These are phyloP conservation scores for Entomobrya multifasciata DNA, from an alignment of 2,888 invertebrate genomes.

Conservation along the genomic window DNA sequence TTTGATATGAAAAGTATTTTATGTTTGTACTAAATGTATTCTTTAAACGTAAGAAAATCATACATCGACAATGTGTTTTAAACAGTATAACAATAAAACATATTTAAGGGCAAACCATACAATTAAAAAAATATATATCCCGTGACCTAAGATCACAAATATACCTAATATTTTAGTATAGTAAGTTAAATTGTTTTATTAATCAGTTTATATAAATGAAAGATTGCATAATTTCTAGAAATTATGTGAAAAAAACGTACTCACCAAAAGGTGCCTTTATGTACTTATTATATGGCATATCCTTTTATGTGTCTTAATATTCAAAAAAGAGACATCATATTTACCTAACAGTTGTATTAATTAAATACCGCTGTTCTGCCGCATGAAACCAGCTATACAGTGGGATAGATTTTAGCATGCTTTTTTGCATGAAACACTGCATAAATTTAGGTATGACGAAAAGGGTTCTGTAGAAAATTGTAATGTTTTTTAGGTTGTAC, in stretches of 20 bases:
- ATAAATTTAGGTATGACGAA: constrained; percentile 4
- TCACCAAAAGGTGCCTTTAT: constrained; percentile 73
- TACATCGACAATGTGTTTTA: constrained; percentile 42
- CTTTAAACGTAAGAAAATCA: constrained; percentile 25
- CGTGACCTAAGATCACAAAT: background rate
- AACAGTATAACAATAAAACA: constrained; percentile 8
- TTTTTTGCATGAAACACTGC: constrained; percentile 12
- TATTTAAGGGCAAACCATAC: constrained; percentile 28
- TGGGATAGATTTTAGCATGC: constrained; percentile 54
- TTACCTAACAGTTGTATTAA: constrained; percentile 75
- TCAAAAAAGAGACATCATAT: constrained; percentile 72
- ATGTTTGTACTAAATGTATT: constrained; percentile 7
- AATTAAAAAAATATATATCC: background rate
- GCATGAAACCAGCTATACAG: constrained; percentile 58
- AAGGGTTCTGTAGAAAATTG: background rate
- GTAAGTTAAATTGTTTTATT: constrained; percentile 7
- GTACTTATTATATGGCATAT: constrained; percentile 69
- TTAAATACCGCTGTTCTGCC: constrained; percentile 66
- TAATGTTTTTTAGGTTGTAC: constrained; percentile 11
- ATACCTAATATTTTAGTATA: background rate
- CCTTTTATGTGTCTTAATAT: constrained; percentile 67
- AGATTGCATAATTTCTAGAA: constrained; percentile 35
- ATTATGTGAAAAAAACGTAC: constrained; percentile 61
- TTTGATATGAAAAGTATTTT: constrained; percentile 35
- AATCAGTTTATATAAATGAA: background rate